Percentiles rank a stretch among this genome's conserved stretches.
Conservation (phyloP, 2,797 vertebrate genomes). For the Rousettus madagascariensis region DNA sequence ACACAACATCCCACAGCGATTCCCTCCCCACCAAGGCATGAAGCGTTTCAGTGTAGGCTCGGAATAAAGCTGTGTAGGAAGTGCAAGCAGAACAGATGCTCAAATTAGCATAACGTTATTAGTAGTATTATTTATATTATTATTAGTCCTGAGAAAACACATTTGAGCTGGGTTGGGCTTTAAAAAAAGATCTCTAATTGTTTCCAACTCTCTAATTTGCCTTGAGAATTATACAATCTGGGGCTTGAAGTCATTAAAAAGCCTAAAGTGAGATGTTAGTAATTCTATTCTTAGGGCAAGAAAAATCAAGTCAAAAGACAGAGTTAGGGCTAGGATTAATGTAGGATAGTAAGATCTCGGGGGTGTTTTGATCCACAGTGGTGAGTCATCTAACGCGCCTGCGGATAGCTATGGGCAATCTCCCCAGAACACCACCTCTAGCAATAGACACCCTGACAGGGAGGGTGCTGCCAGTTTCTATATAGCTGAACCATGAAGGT, state of each 20-base stretch:
- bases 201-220: slow-evolving; percentile 64
- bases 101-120: slow-evolving; percentile 7
- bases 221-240: slow-evolving; percentile 73
- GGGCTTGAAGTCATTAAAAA: slow-evolving; percentile 69
- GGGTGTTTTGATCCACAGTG: slow-evolving; percentile 45
- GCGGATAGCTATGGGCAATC: slow-evolving; percentile 18
- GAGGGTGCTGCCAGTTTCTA: slow-evolving; percentile 50
- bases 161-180: background rate
- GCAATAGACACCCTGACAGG: slow-evolving; percentile 10
- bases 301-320: slow-evolving; percentile 75
- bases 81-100: background rate
- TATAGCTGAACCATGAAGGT: slow-evolving; percentile 36
- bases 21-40: background rate
- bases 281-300: slow-evolving; percentile 75
- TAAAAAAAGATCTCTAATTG: slow-evolving; percentile 46
- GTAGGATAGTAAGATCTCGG: no score
- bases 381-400: slow-evolving; percentile 38
- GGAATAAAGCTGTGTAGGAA: background rate
- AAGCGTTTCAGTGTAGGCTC: background rate
- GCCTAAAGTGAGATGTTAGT: slow-evolving; percentile 68
- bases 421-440: slow-evolving; percentile 66
- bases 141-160: slow-evolving; percentile 54
- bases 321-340: slow-evolving; percentile 65
- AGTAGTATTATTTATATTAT: no score
- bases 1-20: background rate